phyloP scores from a whole-genome alignment of 35 echinoderm and acorn worm genomes.

The Ophioderma brevispina region DNA sequence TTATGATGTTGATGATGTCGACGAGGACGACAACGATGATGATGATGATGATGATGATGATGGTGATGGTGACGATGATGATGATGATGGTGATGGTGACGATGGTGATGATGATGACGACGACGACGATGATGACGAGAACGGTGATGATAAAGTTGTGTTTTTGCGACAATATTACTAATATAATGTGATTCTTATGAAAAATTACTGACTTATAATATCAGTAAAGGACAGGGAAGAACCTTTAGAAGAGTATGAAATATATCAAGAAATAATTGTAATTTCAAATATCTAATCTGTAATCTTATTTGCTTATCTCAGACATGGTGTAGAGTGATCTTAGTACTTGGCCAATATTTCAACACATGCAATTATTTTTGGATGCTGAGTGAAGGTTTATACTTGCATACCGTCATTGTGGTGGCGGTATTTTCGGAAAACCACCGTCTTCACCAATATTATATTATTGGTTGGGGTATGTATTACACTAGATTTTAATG shows the following conservation, averaged over 20 bases:
- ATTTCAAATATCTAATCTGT: background rate
- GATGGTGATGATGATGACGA: conserved; percentile 22
- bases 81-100: conserved; percentile 15
- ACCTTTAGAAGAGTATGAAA: no score
- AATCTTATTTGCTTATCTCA: background rate
- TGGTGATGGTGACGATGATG: conserved; percentile 27
- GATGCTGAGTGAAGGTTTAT: conserved; percentile 96
- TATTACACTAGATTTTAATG: no score
- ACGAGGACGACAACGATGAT: background rate
- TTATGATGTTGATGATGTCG: background rate
- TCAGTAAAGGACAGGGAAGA: no score
- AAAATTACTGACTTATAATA: background rate
- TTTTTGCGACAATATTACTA: no score
- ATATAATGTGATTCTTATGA: background rate
- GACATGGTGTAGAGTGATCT: conserved; percentile 27
- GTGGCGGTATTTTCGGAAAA: conserved; percentile 97
- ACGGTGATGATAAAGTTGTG: background rate
- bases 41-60: conserved; percentile 31
- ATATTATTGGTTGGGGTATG: conserved; percentile 95
- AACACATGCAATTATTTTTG: conserved; percentile 91
- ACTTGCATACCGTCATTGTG: conserved; percentile 91
- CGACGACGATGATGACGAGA: conserved; percentile 17
- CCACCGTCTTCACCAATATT: conserved; percentile 68
- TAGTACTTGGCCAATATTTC: conserved; percentile 76
- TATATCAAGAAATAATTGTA: no score